These are phyloP conservation scores for Diorhabda elongata DNA, from an alignment of 1,140 invertebrate species.

Conservation along the genomic window DNA sequence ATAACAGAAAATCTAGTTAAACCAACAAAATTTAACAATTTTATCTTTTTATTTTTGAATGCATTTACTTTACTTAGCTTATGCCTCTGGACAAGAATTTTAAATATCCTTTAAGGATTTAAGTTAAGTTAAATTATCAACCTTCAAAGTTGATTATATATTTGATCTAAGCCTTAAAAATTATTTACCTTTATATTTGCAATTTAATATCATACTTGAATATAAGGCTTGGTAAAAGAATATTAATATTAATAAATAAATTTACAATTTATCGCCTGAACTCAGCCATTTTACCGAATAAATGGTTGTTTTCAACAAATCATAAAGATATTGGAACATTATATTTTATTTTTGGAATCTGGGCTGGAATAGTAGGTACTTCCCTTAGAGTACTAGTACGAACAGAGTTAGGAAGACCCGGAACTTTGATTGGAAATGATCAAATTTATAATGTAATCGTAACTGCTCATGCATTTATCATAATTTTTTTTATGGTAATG, in stretches of 20 bases:
- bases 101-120: slow-evolving; percentile 53
- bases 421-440: slow-evolving; percentile 59
- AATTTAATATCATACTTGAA: slow-evolving; percentile 52
- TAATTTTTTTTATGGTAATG: slow-evolving; percentile 79
- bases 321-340: slow-evolving; percentile 74
- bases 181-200: slow-evolving; percentile 54
- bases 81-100: no score
- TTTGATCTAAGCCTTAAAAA: slow-evolving; percentile 50
- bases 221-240: slow-evolving; percentile 51
- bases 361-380: slow-evolving; percentile 61
- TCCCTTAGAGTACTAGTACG: slow-evolving; percentile 64
- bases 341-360: slow-evolving; percentile 69
- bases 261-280: slow-evolving; percentile 55
- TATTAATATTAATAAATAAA: slow-evolving; percentile 51
- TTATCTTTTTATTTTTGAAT: slow-evolving; percentile 35
- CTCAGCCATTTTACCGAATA: slow-evolving; percentile 53
- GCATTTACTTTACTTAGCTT: slow-evolving; percentile 42
- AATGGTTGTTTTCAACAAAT: slow-evolving; percentile 65
- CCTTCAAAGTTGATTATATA: slow-evolving; percentile 57
- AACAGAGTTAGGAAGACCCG: slow-evolving; percentile 59
- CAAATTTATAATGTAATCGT: slow-evolving; percentile 70
- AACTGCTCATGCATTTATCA: slow-evolving; percentile 69
- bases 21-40: slow-evolving; percentile 17
- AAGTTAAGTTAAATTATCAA: slow-evolving; percentile 56
- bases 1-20: background rate